Evolutionary conservation across 2,888 invertebrate genomes (phyloP).

Genomic region (Helicoverpa assulta): DNA sequence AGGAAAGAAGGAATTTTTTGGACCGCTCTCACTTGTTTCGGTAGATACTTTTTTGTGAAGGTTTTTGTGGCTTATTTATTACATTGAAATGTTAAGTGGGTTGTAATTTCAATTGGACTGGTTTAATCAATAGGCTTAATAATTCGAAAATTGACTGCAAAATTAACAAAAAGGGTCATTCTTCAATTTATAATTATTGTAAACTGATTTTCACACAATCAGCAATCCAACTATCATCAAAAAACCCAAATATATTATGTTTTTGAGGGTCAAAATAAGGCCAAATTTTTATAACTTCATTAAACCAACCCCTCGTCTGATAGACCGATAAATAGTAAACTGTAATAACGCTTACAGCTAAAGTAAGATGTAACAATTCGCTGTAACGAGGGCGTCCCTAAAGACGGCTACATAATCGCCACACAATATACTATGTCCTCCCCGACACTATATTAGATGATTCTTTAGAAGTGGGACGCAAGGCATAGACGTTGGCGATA

Average conservation of each 20-base stretch:
- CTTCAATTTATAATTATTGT: too few species aligned
- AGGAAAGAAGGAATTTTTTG: slow-evolving; percentile 81
- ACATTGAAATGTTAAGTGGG: slow-evolving; percentile 2
- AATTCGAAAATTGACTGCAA: too few species aligned
- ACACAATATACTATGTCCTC: slow-evolving; percentile 66
- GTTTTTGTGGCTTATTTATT: slow-evolving; percentile 23
- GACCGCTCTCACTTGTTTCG: slow-evolving; percentile 64
- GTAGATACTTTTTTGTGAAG: slow-evolving; percentile 28
- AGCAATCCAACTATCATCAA: too few species aligned
- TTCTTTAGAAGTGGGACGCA: slow-evolving; percentile 61
- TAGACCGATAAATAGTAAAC: slow-evolving; percentile 63
- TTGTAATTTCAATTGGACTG: not conserved
- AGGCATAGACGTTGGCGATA: slow-evolving; percentile 46
- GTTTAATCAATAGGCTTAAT: not conserved
- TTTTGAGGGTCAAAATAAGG: not conserved
- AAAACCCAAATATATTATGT: too few species aligned
- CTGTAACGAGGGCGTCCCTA: slow-evolving; percentile 65
- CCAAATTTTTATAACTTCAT: slow-evolving; percentile 14
- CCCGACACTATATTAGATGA: slow-evolving; percentile 66
- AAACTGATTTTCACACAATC: too few species aligned
- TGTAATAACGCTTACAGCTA: slow-evolving; percentile 66
- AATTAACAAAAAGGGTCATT: too few species aligned
- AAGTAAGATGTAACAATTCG: slow-evolving; percentile 69
- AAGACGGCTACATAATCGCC: slow-evolving; percentile 65
- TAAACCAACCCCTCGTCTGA: slow-evolving; percentile 23